A percentile compares a stretch with the other conserved stretches of the same genome.
These are phyloP conservation scores for Montipora capitata DNA, from an alignment of 92 coral and sea anemone genomes.

Conservation along the genomic window DNA sequence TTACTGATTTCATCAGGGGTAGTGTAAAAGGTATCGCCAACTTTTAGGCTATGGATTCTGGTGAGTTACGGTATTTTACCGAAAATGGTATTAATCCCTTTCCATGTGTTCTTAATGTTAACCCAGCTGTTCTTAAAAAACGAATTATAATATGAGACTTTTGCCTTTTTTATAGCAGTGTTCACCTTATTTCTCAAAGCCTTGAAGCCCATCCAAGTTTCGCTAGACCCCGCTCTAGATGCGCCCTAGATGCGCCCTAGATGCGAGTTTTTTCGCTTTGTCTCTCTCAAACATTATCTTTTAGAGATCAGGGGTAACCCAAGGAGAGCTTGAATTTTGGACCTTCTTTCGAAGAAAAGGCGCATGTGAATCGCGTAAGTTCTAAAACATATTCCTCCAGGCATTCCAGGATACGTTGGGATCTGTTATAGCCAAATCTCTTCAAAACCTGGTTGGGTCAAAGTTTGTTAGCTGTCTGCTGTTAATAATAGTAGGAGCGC, in stretches of 20 bases:
- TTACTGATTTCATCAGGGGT: too few species aligned
- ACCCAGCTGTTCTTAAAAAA: too few species aligned
- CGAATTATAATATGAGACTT: not conserved
- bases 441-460: conserved; percentile 2
- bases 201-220: not conserved
- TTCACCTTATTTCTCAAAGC: not conserved
- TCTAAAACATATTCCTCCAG: not conserved
- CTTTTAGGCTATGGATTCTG: too few species aligned
- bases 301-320: not conserved
- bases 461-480: conserved; percentile 1
- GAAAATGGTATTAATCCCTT: too few species aligned
- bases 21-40: too few species aligned
- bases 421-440: conserved; percentile 9
- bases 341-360: conserved; percentile 30
- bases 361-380: conserved; percentile 58
- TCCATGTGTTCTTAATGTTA: too few species aligned
- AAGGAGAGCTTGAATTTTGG: not conserved
- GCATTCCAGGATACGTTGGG: conserved; percentile 37
- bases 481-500: conserved; percentile 1
- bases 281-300: conserved; percentile 18
- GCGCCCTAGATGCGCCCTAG: not conserved
- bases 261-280: conserved; percentile 45
- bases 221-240: not conserved
- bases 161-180: not conserved
- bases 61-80: too few species aligned